Evolutionary conservation across 2,113 vertebrate species (phyloP), one percentile per base, ranked within the genome.

Genomic region (Leptobrachium ailaonicum): DNA sequence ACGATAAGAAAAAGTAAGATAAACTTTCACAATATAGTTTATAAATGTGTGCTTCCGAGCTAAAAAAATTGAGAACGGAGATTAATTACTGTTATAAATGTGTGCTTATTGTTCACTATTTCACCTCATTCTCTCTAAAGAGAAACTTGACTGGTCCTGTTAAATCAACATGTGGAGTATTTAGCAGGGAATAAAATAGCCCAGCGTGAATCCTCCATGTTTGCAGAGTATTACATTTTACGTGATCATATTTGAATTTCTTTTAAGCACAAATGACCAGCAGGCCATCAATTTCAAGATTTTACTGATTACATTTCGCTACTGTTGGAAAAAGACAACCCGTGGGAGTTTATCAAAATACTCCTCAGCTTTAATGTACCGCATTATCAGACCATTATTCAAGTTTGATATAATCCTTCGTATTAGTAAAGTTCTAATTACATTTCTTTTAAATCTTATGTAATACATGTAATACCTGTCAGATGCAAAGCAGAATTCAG

Each of bases 331-430:
- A 90, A 88, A 83, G 82, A 83, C 70, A 87, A 85, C 87, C 87
- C 86, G 80, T 32, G 82, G 86, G 90, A 88, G 88, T 86, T 85
- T 88, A 89, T 85, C 86, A 87, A 88, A 91, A 89, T 83, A 88
- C 86, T 82, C 69, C 9, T 0, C 82, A 82, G 53, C 78, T 79
- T 84, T 87, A 88, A 86, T 85, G 62, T 66, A 79, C 88, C 84
- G 58, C 84, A 79, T 82, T 87, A 79, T 80, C 87, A 53, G 54
- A 74, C 63, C 68, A 80, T 73, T 80, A 67, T 68, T 67, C 62
- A 41, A 68, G 78, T 63, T 73, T 58, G 63, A 73, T 60, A 73
- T 66, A 73, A 80, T 80, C 62, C 77, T 44, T 41, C 47, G 67
- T 67, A 74, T 80, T 66, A 74, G 73, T 64, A 68, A 60, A 70